These are phyloP conservation scores for Ancistrus triradiatus DNA, from an alignment of 2,113 vertebrate species.

Conservation along the genomic window DNA sequence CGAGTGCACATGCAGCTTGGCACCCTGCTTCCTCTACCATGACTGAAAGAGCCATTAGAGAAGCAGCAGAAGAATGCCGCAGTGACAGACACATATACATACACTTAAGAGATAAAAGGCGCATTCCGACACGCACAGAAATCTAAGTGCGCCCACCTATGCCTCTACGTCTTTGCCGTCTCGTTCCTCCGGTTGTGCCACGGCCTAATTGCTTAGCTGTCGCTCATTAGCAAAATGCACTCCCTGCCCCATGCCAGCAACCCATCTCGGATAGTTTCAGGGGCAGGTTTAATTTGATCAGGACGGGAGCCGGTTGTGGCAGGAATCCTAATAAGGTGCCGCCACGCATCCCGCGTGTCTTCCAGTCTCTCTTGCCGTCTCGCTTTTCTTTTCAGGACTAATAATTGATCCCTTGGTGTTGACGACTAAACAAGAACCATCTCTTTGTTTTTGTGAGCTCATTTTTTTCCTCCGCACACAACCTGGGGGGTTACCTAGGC, in stretches of 20 bases:
- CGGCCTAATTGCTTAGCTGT: constrained; percentile 61
- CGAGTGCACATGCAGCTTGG: too few species aligned
- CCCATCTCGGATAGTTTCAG: constrained; percentile 64
- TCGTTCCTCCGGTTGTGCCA: constrained; percentile 60
- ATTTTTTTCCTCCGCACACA: constrained; percentile 33
- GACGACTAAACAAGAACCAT: constrained; percentile 33
- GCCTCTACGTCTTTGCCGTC: constrained; percentile 48
- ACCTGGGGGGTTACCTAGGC: constrained; percentile 48
- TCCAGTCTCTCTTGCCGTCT: not conserved
- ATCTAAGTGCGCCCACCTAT: constrained; percentile 44
- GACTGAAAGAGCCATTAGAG: too few species aligned
- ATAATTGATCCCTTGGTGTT: constrained; percentile 37
- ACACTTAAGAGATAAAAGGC: constrained; percentile 5
- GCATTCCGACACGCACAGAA: constrained; percentile 26
- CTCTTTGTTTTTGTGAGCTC: constrained; percentile 17
- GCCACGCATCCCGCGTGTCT: not conserved
- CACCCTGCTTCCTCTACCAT: too few species aligned
- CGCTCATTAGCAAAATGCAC: constrained; percentile 56
- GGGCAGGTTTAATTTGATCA: constrained; percentile 63
- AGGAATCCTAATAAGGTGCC: constrained; percentile 58
- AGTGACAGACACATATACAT: constrained; percentile 1
- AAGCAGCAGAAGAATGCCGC: constrained; percentile 46
- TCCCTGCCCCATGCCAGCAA: constrained; percentile 45
- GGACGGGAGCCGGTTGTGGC: constrained; percentile 55
- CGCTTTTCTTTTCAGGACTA: constrained; percentile 18